Evolutionary conservation across 1,140 invertebrate genomes (phyloP), one percentile per base, ranked within the genome.

Genomic region (Ericerus pela): DNA sequence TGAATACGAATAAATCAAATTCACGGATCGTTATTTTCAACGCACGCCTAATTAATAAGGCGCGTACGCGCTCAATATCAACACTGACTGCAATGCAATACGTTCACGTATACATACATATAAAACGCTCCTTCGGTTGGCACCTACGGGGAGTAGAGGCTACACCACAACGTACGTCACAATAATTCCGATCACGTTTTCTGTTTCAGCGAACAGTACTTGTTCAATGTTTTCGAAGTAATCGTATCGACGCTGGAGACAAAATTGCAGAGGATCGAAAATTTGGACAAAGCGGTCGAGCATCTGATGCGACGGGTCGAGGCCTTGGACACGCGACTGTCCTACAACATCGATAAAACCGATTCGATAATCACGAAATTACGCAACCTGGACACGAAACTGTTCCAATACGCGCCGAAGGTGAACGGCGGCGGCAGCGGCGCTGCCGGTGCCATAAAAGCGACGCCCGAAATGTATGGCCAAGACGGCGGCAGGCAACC

Each of bases 161-260:
- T n/a, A n/a, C n/a, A n/a, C n/a, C n/a, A n/a, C n/a, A n/a, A n/a
- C n/a, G n/a, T n/a, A n/a, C n/a, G n/a, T n/a, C n/a, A n/a, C n/a
- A n/a, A n/a, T n/a, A n/a, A n/a, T n/a, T n/a, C n/a, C n/a, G n/a
- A n/a, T n/a, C n/a, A n/a, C n/a, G 20, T 41, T 61, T 63, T 70
- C 70, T 72, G 66, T 82, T 81, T 43, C 79, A 90, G 86, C 69
- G 86, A 90, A 67, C 84, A 88, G 67, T 87, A 88, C 67, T 76
- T 90, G 33, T 85, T 88, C 68, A 84, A 86, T 63, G 81, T 91
- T 28, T 88, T 90, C 70, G 87, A 90, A 69, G 83, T 86, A 10
- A 84, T 89, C 59, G 83, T 90, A 20, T 86, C 84, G 55, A 89
- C 85, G 12, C 71, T 91, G 60, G 86, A 91, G 67, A 84, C 82